Evolutionary conservation across 2,113 vertebrate genomes (phyloP), one percentile per base, ranked within the genome.

Genomic region (Macheiramphus alcinus): DNA sequence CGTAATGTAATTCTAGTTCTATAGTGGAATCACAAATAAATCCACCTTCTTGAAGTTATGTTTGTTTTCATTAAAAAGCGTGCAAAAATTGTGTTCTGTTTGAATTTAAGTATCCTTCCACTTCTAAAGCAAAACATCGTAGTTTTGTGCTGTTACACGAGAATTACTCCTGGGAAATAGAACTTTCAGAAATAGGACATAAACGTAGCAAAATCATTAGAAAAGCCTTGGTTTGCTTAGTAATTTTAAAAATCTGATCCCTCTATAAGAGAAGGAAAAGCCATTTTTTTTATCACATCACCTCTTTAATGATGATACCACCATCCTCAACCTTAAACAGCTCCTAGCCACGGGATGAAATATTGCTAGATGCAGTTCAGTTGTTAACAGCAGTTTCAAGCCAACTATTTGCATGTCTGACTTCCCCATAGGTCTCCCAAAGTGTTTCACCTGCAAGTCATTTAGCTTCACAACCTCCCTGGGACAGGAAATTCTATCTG

Each of bases 241-340:
- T 40, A 83, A 40, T 80, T 56, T 67, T 31, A 10, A 32, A 78
- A 76, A 52, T 52, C 32, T 36, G 22, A 1, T 32, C 55, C 11
- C 4, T 56, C 21, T 31, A 2, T 13, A 74, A 40, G 2, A 79
- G 12, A 59, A 67, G 22, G 9, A 62, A 88, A 65, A 52, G 4
- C 10, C 2, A 8, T 40, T 71, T 86, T 48, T 7, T 52, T 42
- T 86, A 81, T 62, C 0, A 0, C 32, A 70, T 61, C 11, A 56
- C 36, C 12, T 61, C 5, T 43, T 52, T 17, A 61, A 40, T 38
- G 68, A 29, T 15, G 59, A 1, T 1, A 59, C 15, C 12, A 45
- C 58, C 9, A 4, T 70, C 25, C 52, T 62, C 7, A 4, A 10
- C n/a, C 42, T 62, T 52, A 63, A 74, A 15, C 40, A 55, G 5